phyloP scores from a whole-genome alignment of 2,113 vertebrate species.

The Hydrolagus affinis region DNA sequence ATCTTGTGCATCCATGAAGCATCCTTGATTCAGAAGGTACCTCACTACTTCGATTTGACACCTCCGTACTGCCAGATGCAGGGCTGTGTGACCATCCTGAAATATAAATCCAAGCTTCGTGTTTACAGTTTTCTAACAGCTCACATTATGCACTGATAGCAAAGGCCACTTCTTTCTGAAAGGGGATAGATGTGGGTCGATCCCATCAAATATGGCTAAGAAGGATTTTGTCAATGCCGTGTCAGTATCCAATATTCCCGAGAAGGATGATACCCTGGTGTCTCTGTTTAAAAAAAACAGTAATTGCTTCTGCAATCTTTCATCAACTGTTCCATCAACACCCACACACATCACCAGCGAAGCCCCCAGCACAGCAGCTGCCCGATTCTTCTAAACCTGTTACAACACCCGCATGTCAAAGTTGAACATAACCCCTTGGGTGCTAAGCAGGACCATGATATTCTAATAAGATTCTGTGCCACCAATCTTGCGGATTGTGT shows the following conservation, averaged over 20 bases:
- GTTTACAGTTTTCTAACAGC: not conserved
- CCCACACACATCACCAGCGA: not conserved
- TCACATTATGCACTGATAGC: not conserved
- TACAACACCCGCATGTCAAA: not conserved
- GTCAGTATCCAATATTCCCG: not conserved
- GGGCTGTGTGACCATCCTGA: constrained; percentile 87
- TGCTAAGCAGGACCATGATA: not conserved
- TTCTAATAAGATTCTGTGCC: not conserved
- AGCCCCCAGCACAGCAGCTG: not conserved
- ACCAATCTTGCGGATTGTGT: not conserved
- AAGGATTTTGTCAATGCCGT: not conserved
- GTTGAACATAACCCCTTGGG: not conserved
- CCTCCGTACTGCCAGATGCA: constrained; percentile 85
- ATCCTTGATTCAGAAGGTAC: constrained; percentile 69
- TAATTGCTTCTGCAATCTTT: too few relatives aligned
- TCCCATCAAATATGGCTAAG: not conserved
- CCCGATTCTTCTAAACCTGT: not conserved
- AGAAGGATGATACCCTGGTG: too few relatives aligned
- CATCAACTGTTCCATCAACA: too few relatives aligned
- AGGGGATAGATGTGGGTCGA: not conserved
- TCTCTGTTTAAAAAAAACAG: too few relatives aligned
- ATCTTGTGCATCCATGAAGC: constrained; percentile 79
- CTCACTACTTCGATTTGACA: constrained; percentile 91
- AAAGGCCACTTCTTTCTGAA: not conserved
- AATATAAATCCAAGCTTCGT: constrained; percentile 38